Percentiles rank a stretch among this genome's conserved stretches.
Conservation (phyloP, 2,797 vertebrate genomes). For the Notolabrus celidotus region DNA sequence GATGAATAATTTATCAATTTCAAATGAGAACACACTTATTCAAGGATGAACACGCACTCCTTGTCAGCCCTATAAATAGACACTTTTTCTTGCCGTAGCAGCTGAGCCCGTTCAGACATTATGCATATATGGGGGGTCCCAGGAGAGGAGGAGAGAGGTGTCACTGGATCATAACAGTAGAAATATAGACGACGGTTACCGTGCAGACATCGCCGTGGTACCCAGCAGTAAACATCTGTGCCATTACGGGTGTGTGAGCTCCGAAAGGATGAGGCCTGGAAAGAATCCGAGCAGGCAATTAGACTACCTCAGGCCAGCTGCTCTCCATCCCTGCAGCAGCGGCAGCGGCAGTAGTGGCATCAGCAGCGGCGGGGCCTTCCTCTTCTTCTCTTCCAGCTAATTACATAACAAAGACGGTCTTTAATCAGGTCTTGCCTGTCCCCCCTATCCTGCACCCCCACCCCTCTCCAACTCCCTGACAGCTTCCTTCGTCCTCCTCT, state of each 20-base stretch:
- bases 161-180: slow-evolving; percentile 63
- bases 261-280: slow-evolving; percentile 75
- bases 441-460: slow-evolving; percentile 35
- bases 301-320: slow-evolving; percentile 81
- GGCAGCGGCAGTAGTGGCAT: slow-evolving; percentile 32
- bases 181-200: slow-evolving; percentile 61
- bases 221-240: slow-evolving; percentile 80
- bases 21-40: slow-evolving; percentile 64
- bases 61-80: slow-evolving; percentile 62
- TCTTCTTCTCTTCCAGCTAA: slow-evolving; percentile 77
- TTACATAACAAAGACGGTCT: slow-evolving; percentile 83
- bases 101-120: slow-evolving; percentile 65
- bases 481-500: slow-evolving; percentile 46
- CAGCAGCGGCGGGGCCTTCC: slow-evolving; percentile 59
- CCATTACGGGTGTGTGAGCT: slow-evolving; percentile 72
- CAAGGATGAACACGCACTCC: slow-evolving; percentile 54
- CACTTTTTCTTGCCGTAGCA: slow-evolving; percentile 40
- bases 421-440: slow-evolving; percentile 77
- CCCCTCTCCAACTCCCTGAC: slow-evolving; percentile 31
- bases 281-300: slow-evolving; percentile 82
- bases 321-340: slow-evolving; percentile 73
- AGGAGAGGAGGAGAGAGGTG: slow-evolving; percentile 49
- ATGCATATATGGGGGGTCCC: slow-evolving; percentile 36
- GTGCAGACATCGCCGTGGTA: slow-evolving; percentile 55
- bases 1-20: slow-evolving; percentile 68